These are phyloP conservation scores for Drosophila chauvacae DNA, from an alignment of 1,140 invertebrate species.

Conservation along the genomic window DNA sequence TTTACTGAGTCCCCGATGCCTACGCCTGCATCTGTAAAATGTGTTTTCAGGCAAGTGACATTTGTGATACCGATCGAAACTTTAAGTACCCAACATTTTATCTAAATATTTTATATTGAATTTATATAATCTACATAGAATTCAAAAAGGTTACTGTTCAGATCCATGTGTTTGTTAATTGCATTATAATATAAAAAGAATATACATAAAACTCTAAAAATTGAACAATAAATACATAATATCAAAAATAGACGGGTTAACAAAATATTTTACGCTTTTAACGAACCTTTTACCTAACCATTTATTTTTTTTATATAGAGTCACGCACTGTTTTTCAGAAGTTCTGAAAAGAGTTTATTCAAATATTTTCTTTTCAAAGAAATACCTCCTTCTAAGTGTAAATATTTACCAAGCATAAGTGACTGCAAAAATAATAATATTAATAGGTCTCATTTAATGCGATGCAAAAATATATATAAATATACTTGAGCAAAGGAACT, in stretches of 20 bases:
- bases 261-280: too few species aligned
- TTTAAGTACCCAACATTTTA: not conserved
- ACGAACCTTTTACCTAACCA: too few species aligned
- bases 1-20: not conserved
- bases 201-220: too few species aligned
- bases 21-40: slow-evolving; percentile 60
- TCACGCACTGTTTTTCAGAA: too few species aligned
- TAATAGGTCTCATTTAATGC: not conserved
- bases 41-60: slow-evolving; percentile 62
- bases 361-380: too few species aligned
- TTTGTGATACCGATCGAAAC: slow-evolving; percentile 32
- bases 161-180: not conserved
- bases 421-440: too few species aligned
- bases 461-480: not conserved
- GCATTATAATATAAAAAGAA: not conserved
- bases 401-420: too few species aligned
- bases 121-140: not conserved
- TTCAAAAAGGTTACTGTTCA: not conserved
- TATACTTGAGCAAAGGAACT: not conserved
- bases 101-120: not conserved
- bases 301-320: too few species aligned
- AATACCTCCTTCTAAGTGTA: too few species aligned
- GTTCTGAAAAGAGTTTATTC: too few species aligned
- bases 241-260: too few species aligned
- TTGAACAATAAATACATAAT: too few species aligned